Conservation (phyloP, 2,888 invertebrate species). For the Lepidochitona cinerea region DNA sequence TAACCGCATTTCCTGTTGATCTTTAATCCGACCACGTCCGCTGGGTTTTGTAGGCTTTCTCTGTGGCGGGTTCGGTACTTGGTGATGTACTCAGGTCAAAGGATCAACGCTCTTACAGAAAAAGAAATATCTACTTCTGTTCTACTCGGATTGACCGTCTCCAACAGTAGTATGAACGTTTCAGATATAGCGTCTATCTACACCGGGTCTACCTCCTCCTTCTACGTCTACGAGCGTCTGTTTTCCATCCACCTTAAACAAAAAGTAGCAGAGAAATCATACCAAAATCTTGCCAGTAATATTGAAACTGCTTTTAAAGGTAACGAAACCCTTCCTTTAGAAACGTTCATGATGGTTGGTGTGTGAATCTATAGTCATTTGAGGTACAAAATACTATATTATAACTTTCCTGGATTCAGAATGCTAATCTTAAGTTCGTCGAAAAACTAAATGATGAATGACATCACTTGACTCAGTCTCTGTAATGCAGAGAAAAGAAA, state of each 20-base stretch:
- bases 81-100: neutral
- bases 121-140: neutral
- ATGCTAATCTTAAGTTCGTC: too few relatives aligned
- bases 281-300: neutral
- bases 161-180: neutral
- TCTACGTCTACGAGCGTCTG: neutral
- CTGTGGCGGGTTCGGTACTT: neutral
- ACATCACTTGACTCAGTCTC: too few relatives aligned
- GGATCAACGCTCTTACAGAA: neutral
- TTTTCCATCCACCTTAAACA: neutral
- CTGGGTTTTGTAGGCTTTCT: neutral
- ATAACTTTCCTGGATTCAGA: too few relatives aligned
- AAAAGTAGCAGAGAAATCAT: neutral
- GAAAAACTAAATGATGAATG: too few relatives aligned
- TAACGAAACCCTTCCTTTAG: too few relatives aligned
- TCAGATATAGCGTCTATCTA: neutral
- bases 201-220: neutral
- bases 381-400: too few relatives aligned
- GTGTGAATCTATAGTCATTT: too few relatives aligned
- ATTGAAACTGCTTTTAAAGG: neutral
- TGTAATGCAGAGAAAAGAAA: too few relatives aligned
- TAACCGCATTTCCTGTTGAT: too few relatives aligned
- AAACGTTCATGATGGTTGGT: too few relatives aligned
- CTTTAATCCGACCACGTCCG: too few relatives aligned
- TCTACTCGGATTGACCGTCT: neutral